These are phyloP conservation scores for Ailuropoda melanoleuca DNA, from an alignment of 2,113 vertebrate species.

Conservation along the genomic window DNA sequence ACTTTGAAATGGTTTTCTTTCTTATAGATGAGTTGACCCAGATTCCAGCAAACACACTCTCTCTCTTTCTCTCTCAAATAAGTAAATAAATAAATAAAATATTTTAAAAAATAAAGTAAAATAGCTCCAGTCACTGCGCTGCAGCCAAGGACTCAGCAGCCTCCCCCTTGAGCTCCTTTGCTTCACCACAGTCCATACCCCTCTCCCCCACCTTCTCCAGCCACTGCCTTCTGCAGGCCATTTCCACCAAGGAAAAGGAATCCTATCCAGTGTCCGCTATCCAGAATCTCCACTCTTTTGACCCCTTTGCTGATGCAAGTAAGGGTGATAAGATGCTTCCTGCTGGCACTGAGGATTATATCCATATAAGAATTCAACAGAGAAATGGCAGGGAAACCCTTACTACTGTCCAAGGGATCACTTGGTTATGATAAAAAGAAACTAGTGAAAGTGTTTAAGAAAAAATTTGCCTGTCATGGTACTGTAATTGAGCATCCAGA, in stretches of 20 bases:
- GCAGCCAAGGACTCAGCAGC: not conserved
- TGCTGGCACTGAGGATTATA: constrained; percentile 97
- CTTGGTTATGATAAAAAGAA: constrained; percentile 45
- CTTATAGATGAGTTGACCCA: not conserved
- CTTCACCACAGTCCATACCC: not conserved
- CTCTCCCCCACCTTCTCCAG: not conserved
- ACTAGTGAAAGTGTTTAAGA: not conserved
- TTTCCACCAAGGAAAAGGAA: not conserved
- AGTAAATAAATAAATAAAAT: not conserved
- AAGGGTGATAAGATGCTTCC: constrained; percentile 99
- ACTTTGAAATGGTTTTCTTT: constrained; percentile 9
- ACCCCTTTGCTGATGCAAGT: constrained; percentile 99
- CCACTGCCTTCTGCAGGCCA: not conserved
- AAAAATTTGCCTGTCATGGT: not conserved
- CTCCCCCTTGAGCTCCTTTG: not conserved
- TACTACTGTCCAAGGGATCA: constrained; percentile 97
- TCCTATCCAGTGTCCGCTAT: not conserved
- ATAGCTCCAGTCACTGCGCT: not conserved
- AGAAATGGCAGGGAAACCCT: constrained; percentile 99
- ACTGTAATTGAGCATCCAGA: not conserved
- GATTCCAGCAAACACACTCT: not conserved
- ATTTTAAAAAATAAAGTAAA: not conserved
- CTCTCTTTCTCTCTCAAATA: not conserved
- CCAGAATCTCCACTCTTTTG: constrained; percentile 53
- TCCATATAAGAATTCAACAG: constrained; percentile 99